Evolutionary conservation across 2,113 vertebrate genomes (phyloP), one percentile per base, ranked within the genome.

Genomic region (Bettongia penicillata): DNA sequence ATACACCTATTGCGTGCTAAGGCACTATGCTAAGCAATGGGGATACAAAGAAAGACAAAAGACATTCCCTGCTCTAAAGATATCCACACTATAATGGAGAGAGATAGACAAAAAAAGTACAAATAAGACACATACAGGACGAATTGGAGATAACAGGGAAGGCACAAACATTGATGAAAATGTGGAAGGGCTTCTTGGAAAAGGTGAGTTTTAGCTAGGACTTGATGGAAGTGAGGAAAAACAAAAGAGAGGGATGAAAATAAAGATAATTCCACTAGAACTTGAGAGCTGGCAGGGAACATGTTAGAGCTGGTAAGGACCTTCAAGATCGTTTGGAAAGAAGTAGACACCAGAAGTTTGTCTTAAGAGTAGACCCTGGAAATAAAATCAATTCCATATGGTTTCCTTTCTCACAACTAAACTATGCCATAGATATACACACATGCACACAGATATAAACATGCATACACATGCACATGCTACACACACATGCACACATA

Each of bases 331-430:
- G 84, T 89, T 95, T 95, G 51, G 47, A 96, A 48, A 93, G 91
- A 97, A 93, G 92, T 24, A 93, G 97, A 97, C 94, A 91, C 95
- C 24, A 91, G 51, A 95, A 51, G n/a, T 89, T 90, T 61, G 93
- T 96, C 48, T 96, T 95, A 95, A 95, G 95, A 95, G 93, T 37
- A 95, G 19, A 7, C 37, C n/a, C n/a, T 84, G 68, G n/a, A 84
- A 93, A 96, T 84, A 43, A 95, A 97, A 53, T 91, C 28, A 43
- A 84, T 84, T n/a, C 61, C n/a, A 84, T 23, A 43, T 23, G n/a
- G 16, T 89, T 93, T 95, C 93, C 51, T 90, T 25, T 37, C 28
- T 53, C 89, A 91, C 93, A 50, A 94, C 90, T 93, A 96, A 95
- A 68, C 91, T 96, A 95, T 96, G 90, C 90, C 91, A 22, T 91